These are phyloP conservation scores for Cerceris ruficornis DNA, from an alignment of 2,888 invertebrate genomes.

Conservation along the genomic window DNA sequence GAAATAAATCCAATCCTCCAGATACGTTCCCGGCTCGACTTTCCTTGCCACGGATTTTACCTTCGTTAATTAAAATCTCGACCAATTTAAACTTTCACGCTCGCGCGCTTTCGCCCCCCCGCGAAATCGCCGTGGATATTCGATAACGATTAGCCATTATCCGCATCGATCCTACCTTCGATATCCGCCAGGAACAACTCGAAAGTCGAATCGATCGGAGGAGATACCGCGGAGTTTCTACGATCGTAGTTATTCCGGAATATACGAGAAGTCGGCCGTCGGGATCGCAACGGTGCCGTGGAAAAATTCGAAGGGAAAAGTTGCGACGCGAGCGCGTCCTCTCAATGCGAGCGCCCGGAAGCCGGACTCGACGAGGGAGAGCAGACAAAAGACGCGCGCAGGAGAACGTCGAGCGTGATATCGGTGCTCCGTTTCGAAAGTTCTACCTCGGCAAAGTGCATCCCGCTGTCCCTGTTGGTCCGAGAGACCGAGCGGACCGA, in stretches of 20 bases:
- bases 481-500: constrained; percentile 30
- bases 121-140: constrained; percentile 47
- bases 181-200: too few relatives aligned
- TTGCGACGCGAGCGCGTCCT: constrained; percentile 65
- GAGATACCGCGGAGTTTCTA: too few relatives aligned
- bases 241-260: too few relatives aligned
- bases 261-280: too few relatives aligned
- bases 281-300: too few relatives aligned
- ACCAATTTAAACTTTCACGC: constrained; percentile 48
- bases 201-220: too few relatives aligned
- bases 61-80: constrained; percentile 52
- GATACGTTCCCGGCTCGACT: constrained; percentile 28
- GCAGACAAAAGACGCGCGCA: constrained; percentile 34
- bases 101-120: constrained; percentile 46
- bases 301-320: constrained; percentile 74
- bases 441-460: constrained; percentile 58
- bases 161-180: not conserved
- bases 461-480: constrained; percentile 34
- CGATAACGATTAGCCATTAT: constrained; percentile 35
- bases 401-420: constrained; percentile 17
- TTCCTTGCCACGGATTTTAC: constrained; percentile 44
- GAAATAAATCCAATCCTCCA: constrained; percentile 51
- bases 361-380: constrained; percentile 58
- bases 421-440: constrained; percentile 61
- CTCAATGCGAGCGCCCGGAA: constrained; percentile 75